Conservation (phyloP, 1,140 invertebrate genomes). For the Drosophila persimilis region DNA sequence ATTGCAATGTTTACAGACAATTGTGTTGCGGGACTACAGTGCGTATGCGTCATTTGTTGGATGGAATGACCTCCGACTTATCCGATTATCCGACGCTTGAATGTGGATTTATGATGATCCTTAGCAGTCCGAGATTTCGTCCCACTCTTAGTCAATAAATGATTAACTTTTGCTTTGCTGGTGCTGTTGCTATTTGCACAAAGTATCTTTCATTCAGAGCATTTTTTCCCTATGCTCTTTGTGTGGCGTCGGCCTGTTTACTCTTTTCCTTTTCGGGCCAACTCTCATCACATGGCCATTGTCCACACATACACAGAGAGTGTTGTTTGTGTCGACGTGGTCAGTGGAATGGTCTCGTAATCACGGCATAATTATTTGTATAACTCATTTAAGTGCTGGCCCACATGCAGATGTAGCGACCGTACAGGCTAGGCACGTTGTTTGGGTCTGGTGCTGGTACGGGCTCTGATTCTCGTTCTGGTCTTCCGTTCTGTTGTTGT, state of each 20-base stretch:
- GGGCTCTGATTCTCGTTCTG: not conserved
- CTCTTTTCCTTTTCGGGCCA: not conserved
- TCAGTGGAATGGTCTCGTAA: conserved; percentile 40
- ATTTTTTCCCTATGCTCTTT: conserved; percentile 8
- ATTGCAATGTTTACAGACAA: conserved; percentile 52
- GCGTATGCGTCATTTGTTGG: conserved; percentile 48
- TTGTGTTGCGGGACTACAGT: conserved; percentile 33
- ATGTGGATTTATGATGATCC: conserved; percentile 37
- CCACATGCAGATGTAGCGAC: conserved; percentile 39
- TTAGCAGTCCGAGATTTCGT: conserved; percentile 9
- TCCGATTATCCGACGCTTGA: conserved; percentile 14
- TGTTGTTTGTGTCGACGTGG: conserved; percentile 37
- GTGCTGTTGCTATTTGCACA: conserved; percentile 14
- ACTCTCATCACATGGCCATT: conserved; percentile 27
- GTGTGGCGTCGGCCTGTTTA: conserved; percentile 1
- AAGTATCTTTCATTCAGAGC: conserved; percentile 31
- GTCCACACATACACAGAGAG: not conserved
- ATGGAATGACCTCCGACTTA: conserved; percentile 18
- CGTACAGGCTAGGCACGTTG: not conserved
- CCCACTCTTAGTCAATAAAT: conserved; percentile 21
- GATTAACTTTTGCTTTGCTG: conserved; percentile 23
- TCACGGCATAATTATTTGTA: conserved; percentile 70
- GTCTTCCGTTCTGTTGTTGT: too few species aligned
- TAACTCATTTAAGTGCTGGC: conserved; percentile 67
- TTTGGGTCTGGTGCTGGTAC: conserved; percentile 1